These are phyloP conservation scores for Rhinatrema bivittatum DNA, from an alignment of 2,797 vertebrate species.

Conservation along the genomic window DNA sequence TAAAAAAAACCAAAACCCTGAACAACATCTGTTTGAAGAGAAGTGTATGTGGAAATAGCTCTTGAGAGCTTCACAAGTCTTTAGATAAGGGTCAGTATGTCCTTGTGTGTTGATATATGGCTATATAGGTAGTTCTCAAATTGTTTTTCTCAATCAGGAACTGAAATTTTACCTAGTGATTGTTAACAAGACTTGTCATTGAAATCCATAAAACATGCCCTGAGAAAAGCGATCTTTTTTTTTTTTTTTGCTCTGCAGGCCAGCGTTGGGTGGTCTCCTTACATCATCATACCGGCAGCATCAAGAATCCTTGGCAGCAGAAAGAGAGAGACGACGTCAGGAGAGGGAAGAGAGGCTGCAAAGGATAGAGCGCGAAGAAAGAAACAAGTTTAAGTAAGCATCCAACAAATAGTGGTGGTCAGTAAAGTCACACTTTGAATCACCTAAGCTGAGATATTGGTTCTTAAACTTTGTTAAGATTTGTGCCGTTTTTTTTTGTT, in stretches of 20 bases:
- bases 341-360: constrained; percentile 91
- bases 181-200: constrained; percentile 17
- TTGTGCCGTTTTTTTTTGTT: too few species aligned
- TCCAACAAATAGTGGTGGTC: constrained; percentile 20
- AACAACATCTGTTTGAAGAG: not conserved
- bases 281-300: constrained; percentile 90
- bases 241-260: constrained; percentile 43
- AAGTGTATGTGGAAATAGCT: too few species aligned
- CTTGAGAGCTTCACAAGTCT: not conserved
- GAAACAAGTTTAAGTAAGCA: constrained; percentile 87
- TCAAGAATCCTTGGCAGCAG: constrained; percentile 85
- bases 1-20: not conserved
- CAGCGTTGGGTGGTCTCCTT: constrained; percentile 72
- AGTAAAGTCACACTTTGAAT: constrained; percentile 9
- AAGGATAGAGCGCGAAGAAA: constrained; percentile 88
- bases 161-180: constrained; percentile 13
- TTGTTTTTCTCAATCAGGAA: constrained; percentile 5
- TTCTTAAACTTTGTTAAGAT: too few species aligned
- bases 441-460: not conserved
- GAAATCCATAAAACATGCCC: constrained; percentile 31
- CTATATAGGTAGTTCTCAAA: not conserved
- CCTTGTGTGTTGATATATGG: constrained; percentile 4
- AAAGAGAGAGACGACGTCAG: constrained; percentile 79
- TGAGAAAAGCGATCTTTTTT: constrained; percentile 11
- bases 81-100: not conserved